Percentiles rank a stretch among this genome's conserved stretches.
These are phyloP conservation scores for Drosophila bipectinata DNA, from an alignment of 1,140 invertebrate species.

Conservation along the genomic window DNA sequence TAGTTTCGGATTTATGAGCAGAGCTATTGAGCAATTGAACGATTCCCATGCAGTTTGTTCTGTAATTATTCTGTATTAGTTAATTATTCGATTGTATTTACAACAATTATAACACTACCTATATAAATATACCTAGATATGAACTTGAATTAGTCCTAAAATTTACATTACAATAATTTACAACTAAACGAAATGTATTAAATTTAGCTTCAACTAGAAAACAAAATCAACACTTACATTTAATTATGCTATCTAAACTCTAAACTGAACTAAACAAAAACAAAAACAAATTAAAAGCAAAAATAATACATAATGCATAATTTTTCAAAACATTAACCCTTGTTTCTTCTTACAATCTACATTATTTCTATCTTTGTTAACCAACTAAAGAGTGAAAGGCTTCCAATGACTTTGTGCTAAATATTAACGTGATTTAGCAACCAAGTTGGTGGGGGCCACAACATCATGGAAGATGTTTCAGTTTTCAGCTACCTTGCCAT, in stretches of 20 bases:
- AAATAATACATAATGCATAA: conserved; percentile 75
- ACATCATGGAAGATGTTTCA: neutral
- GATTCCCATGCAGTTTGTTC: conserved; percentile 53
- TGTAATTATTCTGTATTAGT: conserved; percentile 67
- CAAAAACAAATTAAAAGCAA: conserved; percentile 52
- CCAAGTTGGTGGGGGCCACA: conserved; percentile 31
- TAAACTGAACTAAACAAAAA: conserved; percentile 52
- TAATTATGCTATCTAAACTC: conserved; percentile 72
- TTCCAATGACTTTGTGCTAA: conserved; percentile 36
- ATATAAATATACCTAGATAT: conserved; percentile 52
- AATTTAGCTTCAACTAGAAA: conserved; percentile 70
- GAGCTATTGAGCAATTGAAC: conserved; percentile 12
- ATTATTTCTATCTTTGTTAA: conserved; percentile 20
- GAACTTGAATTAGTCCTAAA: conserved; percentile 68
- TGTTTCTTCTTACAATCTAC: conserved; percentile 33
- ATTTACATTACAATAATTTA: conserved; percentile 73
- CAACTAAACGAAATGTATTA: conserved; percentile 78
- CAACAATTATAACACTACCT: conserved; percentile 65
- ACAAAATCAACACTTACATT: conserved; percentile 45
- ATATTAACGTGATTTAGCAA: conserved; percentile 35
- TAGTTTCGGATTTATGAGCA: conserved; percentile 26
- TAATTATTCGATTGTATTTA: conserved; percentile 78
- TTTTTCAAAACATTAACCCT: conserved; percentile 65
- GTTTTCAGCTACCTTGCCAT: conserved; percentile 30
- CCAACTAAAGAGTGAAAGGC: conserved; percentile 29